Evolutionary conservation across 2,797 vertebrate species (phyloP).

Genomic region (Loriculus beryllinus): DNA sequence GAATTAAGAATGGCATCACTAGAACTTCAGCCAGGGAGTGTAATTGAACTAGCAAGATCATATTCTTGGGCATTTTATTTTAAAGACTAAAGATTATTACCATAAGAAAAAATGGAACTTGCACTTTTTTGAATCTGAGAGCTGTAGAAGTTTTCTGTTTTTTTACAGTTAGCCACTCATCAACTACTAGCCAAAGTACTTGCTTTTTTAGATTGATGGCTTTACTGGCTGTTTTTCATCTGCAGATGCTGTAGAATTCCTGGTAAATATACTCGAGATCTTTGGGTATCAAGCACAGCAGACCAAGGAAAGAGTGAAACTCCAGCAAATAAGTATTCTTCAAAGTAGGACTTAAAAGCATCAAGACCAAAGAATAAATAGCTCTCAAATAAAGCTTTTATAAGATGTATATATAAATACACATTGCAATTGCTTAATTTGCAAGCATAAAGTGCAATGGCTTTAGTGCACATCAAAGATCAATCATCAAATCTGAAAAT

Average conservation of each 20-base stretch:
- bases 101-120: conserved; percentile 13
- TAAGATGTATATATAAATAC: background rate
- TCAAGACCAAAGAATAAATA: background rate
- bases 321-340: conserved; percentile 78
- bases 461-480: background rate
- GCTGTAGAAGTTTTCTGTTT: conserved; percentile 66
- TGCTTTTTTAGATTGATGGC: conserved; percentile 64
- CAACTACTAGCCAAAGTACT: conserved; percentile 68
- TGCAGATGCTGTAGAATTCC: conserved; percentile 69
- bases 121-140: conserved; percentile 75
- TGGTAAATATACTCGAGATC: conserved; percentile 61
- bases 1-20: background rate
- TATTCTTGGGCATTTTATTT: background rate
- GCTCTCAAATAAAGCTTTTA: background rate
- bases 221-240: conserved; percentile 33
- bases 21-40: background rate
- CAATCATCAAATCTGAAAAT: background rate
- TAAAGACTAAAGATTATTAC: background rate
- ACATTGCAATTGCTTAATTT: background rate
- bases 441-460: background rate
- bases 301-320: conserved; percentile 79
- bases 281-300: conserved; percentile 66
- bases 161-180: conserved; percentile 61
- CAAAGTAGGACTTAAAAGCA: conserved; percentile 70
- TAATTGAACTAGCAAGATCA: background rate